Conservation (phyloP, 2,113 vertebrate genomes). For the Sialia sialis region DNA sequence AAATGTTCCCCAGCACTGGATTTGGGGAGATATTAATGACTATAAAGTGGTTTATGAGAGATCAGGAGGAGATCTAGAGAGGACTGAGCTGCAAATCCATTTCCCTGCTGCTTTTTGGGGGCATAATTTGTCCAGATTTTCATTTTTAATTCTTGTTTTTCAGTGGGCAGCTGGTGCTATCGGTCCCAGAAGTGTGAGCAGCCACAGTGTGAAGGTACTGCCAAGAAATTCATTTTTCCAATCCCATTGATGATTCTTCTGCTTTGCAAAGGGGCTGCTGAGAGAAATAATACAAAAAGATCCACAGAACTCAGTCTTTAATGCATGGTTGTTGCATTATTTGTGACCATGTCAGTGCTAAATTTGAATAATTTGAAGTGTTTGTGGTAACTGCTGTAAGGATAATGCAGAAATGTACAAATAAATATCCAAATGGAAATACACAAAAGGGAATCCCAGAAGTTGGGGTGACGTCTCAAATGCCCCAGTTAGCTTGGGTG, state of each 20-base stretch:
- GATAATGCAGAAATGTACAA: background rate
- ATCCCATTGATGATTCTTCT: accelerated
- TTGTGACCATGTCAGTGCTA: background rate
- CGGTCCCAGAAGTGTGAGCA: background rate
- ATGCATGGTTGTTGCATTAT: accelerated
- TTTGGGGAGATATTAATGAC: background rate
- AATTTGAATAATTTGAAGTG: background rate
- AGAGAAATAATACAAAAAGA: background rate
- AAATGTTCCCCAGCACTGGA: background rate
- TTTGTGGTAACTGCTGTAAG: background rate
- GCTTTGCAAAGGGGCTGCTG: background rate
- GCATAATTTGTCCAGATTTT: background rate
- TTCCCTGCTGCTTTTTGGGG: background rate
- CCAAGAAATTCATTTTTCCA: background rate
- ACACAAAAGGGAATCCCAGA: background rate
- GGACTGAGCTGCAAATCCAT: background rate
- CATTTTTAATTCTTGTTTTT: background rate
- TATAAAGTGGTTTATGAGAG: background rate
- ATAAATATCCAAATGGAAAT: background rate
- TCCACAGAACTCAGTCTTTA: background rate
- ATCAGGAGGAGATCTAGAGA: background rate
- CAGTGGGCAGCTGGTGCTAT: slow-evolving; percentile 52
- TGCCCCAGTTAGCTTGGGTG: background rate
- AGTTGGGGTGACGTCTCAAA: background rate
- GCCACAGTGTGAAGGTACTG: slow-evolving; percentile 26